These are phyloP conservation scores for Procapra przewalskii DNA, from an alignment of 2,113 vertebrate genomes.

Conservation along the genomic window DNA sequence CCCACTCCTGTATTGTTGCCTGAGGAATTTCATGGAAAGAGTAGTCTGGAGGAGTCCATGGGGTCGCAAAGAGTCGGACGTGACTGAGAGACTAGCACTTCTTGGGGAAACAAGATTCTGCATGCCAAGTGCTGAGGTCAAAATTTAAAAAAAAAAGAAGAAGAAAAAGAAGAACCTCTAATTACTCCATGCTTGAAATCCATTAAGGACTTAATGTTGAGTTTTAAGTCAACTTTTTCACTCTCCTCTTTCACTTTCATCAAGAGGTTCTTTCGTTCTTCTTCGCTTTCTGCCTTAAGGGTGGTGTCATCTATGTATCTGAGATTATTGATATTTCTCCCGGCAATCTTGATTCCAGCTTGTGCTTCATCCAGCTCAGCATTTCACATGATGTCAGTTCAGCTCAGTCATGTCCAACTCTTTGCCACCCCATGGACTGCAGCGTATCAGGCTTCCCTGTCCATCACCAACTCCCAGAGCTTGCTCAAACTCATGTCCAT, in stretches of 20 bases:
- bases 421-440: background rate
- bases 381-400: background rate
- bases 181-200: background rate
- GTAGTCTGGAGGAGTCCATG: background rate
- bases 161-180: background rate
- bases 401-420: background rate
- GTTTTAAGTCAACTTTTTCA: background rate
- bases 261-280: background rate
- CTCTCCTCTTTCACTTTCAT: background rate
- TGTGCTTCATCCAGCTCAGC: background rate
- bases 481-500: background rate
- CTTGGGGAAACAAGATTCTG: background rate
- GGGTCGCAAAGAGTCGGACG: background rate
- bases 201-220: background rate
- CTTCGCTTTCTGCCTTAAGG: background rate
- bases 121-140: background rate
- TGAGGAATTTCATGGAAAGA: background rate
- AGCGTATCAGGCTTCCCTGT: background rate
- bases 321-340: background rate
- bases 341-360: background rate
- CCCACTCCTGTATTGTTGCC: background rate
- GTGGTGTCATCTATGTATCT: background rate
- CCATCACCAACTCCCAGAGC: background rate
- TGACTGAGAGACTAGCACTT: background rate
- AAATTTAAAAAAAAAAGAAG: rapidly evolving